Base-by-base conservation (phyloP, 35 echinoderm and acorn worm genomes). In the Apostichopus japonicus region DNA sequence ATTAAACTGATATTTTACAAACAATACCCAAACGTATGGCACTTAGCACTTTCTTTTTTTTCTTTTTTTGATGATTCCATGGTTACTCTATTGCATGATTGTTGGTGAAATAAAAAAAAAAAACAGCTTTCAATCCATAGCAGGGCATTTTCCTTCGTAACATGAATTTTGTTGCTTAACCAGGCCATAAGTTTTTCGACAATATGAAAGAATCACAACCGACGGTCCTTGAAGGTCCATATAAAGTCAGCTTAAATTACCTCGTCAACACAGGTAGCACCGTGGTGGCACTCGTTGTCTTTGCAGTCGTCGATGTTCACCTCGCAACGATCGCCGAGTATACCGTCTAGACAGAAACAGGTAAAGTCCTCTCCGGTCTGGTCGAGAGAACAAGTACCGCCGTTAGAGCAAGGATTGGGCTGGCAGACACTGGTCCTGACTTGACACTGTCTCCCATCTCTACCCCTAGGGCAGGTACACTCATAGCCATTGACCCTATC, bases 261-360 rank as follows among this genome's bases (percentile, higher is more conserved):
- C 79, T 83, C 79, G n/a, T 83, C 79, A 55, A 83, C 51, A 54
- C 79, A 83, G 3, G 13, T 83, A 17, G 79, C 79, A 55, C 44
- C 79, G 24, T 83, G 44, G 10, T 54, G 13, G 15, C 79, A 83
- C 4, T 54, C 44, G 8, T 83, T 13, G 13, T 7, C 81, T 24
- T 11, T 23, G 24, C 81, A 84, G 56, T 84, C 54, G 8, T 84
- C 53, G 5, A 51, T 17, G 71, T 82, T 95, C 65, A 98, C 92
- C 89, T 77, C 92, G 92, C 96, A 98, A 56, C 87, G 86, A 73
- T 91, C 92, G 1, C 96, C 96, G 9, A 93, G 61, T 62, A 87
- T 92, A 53, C 96, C 96, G 22, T 53, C 23, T 15, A 76, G 17
- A 65, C 96, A 98, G 15, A 90, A 67, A 75, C 96, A 98, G 53